A percentile compares a stretch with the other conserved stretches of the same genome.
Evolutionary conservation across 2,888 invertebrate genomes (phyloP).

Genomic region (Pseudococcus longispinus): DNA sequence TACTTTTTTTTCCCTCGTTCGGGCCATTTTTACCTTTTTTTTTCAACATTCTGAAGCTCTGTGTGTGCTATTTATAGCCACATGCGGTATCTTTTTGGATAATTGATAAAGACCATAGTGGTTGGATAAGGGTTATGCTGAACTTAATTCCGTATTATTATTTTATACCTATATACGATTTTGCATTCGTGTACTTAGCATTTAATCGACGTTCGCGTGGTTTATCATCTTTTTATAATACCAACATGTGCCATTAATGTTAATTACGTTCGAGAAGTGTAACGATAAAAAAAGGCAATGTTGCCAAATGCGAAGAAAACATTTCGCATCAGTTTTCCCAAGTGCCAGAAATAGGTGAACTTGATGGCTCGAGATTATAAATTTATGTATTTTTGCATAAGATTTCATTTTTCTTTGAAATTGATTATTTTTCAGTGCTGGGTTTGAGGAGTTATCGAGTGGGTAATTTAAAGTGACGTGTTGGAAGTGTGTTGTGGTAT

Average conservation of each 20-base stretch:
- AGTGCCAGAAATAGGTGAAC: no score
- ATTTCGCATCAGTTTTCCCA: no score
- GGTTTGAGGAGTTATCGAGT: no score
- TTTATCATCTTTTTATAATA: not conserved
- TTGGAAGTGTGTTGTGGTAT: not conserved
- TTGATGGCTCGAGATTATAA: no score
- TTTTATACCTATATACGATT: not conserved
- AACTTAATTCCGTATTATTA: not conserved
- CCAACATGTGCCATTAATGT: not conserved
- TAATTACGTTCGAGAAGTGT: no score
- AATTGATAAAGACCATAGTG: not conserved
- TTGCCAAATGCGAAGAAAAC: no score
- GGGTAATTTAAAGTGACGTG: not conserved
- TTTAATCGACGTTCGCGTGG: constrained; percentile 4
- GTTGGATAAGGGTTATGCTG: not conserved
- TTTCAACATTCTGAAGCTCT: not conserved
- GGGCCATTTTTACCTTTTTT: not conserved
- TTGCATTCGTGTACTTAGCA: not conserved
- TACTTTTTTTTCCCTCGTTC: constrained; percentile 10
- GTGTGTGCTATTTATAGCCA: not conserved
- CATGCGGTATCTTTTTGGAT: not conserved
- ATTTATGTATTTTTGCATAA: no score
- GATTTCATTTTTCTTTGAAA: no score
- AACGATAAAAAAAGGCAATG: not conserved
- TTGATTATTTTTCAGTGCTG: no score